phyloP scores from a whole-genome alignment of 2,797 vertebrate species.

The Malurus leucopterus region DNA sequence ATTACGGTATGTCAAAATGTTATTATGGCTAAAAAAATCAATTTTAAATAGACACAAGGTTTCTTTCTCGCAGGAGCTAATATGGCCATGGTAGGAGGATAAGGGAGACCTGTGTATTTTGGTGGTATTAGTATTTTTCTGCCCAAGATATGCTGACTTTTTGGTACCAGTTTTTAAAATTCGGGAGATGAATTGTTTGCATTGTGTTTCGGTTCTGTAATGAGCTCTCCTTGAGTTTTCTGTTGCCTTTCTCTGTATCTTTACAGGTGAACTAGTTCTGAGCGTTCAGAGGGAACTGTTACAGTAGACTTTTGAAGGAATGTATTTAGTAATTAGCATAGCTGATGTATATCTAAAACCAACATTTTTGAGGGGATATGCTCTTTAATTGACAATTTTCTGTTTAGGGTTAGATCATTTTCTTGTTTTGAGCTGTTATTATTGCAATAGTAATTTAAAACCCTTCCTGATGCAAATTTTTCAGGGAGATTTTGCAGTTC shows the following conservation, averaged over 20 bases:
- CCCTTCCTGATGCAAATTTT: constrained; percentile 16
- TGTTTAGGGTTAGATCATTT: not conserved
- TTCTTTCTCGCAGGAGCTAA: constrained; percentile 14
- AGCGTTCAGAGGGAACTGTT: not conserved
- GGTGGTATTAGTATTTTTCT: not conserved
- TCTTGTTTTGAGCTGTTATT: not conserved
- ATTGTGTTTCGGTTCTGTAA: not conserved
- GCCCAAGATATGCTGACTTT: not conserved
- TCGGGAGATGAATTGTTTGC: not conserved
- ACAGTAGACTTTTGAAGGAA: not conserved
- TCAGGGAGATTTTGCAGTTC: not conserved
- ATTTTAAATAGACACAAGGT: constrained; percentile 44
- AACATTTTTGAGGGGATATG: not conserved
- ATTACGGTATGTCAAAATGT: constrained; percentile 63
- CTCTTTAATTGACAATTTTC: not conserved
- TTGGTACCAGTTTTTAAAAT: not conserved
- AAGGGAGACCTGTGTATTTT: constrained; percentile 14
- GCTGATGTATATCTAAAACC: not conserved
- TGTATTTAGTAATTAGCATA: not conserved
- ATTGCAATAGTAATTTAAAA: not conserved
- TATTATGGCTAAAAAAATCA: constrained; percentile 39
- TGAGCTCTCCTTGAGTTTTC: not conserved
- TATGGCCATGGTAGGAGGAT: not conserved
- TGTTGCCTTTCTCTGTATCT: constrained; percentile 4
- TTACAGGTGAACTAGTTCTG: constrained; percentile 24